Evolutionary conservation across 2,797 vertebrate genomes (phyloP), one percentile per base, ranked within the genome.

Genomic region (Brotula barbata): DNA sequence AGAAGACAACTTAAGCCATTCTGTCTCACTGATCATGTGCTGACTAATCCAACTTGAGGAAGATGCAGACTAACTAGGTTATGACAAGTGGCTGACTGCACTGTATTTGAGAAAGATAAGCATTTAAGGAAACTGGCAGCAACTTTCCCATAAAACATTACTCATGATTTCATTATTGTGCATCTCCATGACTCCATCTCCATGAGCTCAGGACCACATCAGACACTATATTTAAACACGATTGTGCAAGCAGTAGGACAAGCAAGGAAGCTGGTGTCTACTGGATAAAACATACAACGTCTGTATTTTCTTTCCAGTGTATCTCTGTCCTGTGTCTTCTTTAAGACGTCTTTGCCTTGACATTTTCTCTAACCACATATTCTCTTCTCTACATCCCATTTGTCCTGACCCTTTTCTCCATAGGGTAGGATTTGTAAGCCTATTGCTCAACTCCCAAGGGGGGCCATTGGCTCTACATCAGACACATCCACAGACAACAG

Each of bases 171-270:
- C 79, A 85, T 71, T 51, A 72, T 75, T 78, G 58, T 70, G 55
- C 50, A 67, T 71, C 20, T 69, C 58, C 49, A 52, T 47, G 34
- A 3, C 40, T 46, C 43, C 65, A 52, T 57, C 57, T 74, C 58
- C 54, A 48, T 70, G 53, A 72, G 68, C 54, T 1, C n/a, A 49
- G 50, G 58, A 85, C 71, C 70, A 25, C 70, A 80, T 88, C 81
- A 85, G 53, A 39, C 37, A 60, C 84, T 85, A 85, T 68, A 82
- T 89, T 85, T 88, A 87, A 85, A 83, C 15, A 51, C 14, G 51
- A 68, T 68, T 70, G 58, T 63, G 61, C 51, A 60, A 25, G 23
- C 4, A 7, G 25, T n/a, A 46, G 15, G 46, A 68, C 51, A 56
- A 55, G 63, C 75, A 64, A 52, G 48, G 25, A 49, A 28, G 39